Evolutionary conservation across 92 coral and sea anemone genomes (phyloP).

Genomic region (Epizoanthus scotinus): DNA sequence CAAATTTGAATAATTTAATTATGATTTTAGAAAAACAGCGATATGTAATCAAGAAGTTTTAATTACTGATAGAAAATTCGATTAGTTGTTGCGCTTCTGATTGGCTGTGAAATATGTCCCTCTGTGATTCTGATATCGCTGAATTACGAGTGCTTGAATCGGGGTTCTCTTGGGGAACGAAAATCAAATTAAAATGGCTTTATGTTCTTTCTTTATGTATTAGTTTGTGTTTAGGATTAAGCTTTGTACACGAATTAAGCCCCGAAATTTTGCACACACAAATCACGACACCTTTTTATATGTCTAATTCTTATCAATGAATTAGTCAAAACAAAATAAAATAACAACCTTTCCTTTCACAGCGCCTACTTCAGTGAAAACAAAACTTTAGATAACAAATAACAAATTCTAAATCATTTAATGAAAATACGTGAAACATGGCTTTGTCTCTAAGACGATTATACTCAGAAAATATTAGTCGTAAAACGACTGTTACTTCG

Average conservation of each 20-base stretch:
- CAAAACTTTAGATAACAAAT: constrained; percentile 21
- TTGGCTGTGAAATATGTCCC: constrained; percentile 52
- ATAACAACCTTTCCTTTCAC: neutral
- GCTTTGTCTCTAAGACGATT: neutral
- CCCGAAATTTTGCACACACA: neutral
- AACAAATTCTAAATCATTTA: neutral
- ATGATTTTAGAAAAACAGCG: constrained; percentile 68
- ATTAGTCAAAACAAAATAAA: constrained; percentile 19
- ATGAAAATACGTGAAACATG: neutral
- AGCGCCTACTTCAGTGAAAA: neutral
- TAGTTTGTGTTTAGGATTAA: constrained; percentile 3
- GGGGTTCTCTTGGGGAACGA: constrained; percentile 29
- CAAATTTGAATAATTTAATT: constrained; percentile 85
- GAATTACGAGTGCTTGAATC: constrained; percentile 53
- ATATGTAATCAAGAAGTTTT: constrained; percentile 77
- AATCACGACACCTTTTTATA: constrained; percentile 4
- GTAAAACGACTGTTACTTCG: neutral
- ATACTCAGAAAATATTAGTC: neutral
- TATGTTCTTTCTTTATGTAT: neutral
- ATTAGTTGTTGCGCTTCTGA: constrained; percentile 52
- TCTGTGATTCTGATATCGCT: constrained; percentile 39
- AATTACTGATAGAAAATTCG: constrained; percentile 71
- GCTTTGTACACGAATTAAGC: neutral
- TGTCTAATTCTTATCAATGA: neutral
- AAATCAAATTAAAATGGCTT: constrained; percentile 30